These are phyloP conservation scores for Dipodomys stephensi DNA, from an alignment of 2,113 vertebrate genomes.

Conservation along the genomic window DNA sequence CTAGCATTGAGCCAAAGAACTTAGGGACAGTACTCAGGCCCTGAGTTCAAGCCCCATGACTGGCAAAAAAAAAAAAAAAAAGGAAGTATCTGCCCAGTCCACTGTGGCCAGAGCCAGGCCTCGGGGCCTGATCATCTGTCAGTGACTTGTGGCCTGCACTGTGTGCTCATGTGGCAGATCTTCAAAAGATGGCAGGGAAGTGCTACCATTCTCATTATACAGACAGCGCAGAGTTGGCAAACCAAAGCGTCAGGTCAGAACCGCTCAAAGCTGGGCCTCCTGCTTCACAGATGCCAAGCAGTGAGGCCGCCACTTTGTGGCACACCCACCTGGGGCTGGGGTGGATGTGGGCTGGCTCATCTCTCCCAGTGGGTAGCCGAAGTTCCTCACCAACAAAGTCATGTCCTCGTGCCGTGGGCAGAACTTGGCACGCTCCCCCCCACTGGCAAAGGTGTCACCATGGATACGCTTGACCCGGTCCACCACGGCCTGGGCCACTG, in stretches of 20 bases:
- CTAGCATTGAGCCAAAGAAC: too few species aligned
- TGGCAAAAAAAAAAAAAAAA: neutral
- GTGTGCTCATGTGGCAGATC: neutral
- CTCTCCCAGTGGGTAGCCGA: constrained; percentile 92
- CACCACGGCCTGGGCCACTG: constrained; percentile 96
- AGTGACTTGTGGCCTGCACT: neutral
- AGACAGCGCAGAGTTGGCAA: neutral
- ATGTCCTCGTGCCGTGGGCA: constrained; percentile 97
- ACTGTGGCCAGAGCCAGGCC: neutral
- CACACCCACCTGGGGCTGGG: constrained; percentile 91
- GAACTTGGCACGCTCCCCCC: constrained; percentile 92
- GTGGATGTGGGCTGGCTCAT: constrained; percentile 90
- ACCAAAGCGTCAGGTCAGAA: neutral
- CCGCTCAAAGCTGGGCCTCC: neutral
- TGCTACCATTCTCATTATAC: neutral
- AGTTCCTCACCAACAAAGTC: constrained; percentile 96
- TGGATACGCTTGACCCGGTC: constrained; percentile 96
- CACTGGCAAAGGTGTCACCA: constrained; percentile 94
- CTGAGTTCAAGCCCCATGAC: too few species aligned
- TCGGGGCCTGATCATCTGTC: neutral
- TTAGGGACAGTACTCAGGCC: too few species aligned
- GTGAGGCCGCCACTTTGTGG: rapidly evolving
- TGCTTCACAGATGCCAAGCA: neutral
- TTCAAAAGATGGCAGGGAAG: neutral
- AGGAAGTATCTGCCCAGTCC: rapidly evolving